phyloP scores from a whole-genome alignment of 2,888 invertebrate species.

The Polydesmus complanatus region DNA sequence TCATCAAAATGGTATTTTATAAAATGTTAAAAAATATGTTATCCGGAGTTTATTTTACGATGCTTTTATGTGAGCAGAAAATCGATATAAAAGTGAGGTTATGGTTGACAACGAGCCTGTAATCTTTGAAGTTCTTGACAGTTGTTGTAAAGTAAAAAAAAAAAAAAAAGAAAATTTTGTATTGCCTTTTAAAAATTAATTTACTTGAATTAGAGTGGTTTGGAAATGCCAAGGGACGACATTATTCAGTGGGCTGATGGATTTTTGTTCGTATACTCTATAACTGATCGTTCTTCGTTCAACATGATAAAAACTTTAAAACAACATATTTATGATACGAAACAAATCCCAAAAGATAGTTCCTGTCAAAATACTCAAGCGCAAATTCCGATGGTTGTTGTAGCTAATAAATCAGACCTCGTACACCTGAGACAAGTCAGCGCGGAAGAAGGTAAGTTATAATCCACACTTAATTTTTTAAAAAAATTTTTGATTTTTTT shows the following conservation, averaged over 20 bases:
- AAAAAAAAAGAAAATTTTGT: neutral
- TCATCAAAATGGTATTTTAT: constrained; percentile 63
- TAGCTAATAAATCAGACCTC: constrained; percentile 82
- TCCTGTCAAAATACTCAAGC: constrained; percentile 12
- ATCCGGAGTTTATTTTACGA: neutral
- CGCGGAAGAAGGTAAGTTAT: constrained; percentile 55
- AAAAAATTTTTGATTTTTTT: neutral
- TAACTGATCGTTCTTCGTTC: constrained; percentile 72
- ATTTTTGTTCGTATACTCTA: constrained; percentile 72
- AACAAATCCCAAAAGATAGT: constrained; percentile 18
- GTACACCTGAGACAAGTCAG: constrained; percentile 77
- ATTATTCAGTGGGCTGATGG: constrained; percentile 82
- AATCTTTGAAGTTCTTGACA: constrained; percentile 78
- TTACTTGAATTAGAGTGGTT: constrained; percentile 44
- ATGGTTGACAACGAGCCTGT: constrained; percentile 77
- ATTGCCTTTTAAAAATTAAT: neutral
- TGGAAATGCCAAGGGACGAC: constrained; percentile 58
- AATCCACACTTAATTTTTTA: neutral
- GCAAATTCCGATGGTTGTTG: constrained; percentile 54
- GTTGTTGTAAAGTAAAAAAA: constrained; percentile 59
- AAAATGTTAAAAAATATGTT: neutral
- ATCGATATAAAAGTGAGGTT: constrained; percentile 78
- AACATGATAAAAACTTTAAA: constrained; percentile 64
- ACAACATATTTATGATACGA: constrained; percentile 40
- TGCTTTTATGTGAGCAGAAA: constrained; percentile 44